Evolutionary conservation across 2,888 invertebrate genomes (phyloP), one percentile per base, ranked within the genome.

Genomic region (Clistopyga incitator): DNA sequence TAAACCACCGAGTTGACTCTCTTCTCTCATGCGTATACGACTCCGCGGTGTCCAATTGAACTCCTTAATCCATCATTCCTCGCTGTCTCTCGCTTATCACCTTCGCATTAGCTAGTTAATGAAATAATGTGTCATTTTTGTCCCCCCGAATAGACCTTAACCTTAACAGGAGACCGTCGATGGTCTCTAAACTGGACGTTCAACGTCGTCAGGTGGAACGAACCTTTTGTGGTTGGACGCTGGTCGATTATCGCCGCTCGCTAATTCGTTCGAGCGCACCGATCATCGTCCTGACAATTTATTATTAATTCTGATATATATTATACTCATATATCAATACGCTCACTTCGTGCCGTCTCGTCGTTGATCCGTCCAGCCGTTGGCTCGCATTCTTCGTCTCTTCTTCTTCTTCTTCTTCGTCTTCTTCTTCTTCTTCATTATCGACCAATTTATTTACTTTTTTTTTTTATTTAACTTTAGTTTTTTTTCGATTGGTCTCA

Each of bases 261-360:
- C 77, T 78, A 78, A 84, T 79, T 83, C 78, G 80, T 71, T 81
- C 81, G 83, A 85, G 80, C 81, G 50, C 68, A 72, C 68, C 68
- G 72, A 82, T 61, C 61, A 45, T 42, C 64, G 64, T 23, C 67
- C 64, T 74, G 72, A 86, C 87, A 85, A 82, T 85, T 83, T 87
- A 88, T 86, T 82, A 78, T 88, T 87, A 79, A 86, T 87, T 81
- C 87, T 84, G 84, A 77, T 85, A 56, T 82, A 82, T 82, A 70
- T 78, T 29, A 50, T 56, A 67, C 54, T 42, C 54, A 47, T 68
- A 38, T 68, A 79, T 50, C 64, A 42, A 76, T 75, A 38, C 70
- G 82, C 68, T 72, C 59, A 68, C 77, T 68, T 65, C 77, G 79
- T 77, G 81, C 67, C 75, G 61, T 54, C 38, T 80, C 52, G 68